Conservation (phyloP, 2,888 invertebrate species). For the Smittia aterrima region DNA sequence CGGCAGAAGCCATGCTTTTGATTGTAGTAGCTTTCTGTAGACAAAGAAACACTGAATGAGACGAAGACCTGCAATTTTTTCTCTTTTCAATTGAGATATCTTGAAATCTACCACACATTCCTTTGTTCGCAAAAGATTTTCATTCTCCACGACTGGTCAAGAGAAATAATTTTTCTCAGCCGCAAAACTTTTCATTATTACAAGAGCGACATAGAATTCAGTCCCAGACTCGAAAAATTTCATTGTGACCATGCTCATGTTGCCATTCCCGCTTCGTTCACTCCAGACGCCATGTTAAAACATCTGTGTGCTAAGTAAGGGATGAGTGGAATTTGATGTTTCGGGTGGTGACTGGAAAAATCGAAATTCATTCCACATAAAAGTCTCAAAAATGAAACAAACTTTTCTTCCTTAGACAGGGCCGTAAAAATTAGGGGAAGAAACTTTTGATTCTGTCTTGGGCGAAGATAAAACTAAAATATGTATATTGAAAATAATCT, state of each 20-base stretch:
- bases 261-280: neutral
- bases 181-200: neutral
- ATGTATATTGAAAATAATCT: conserved; percentile 4
- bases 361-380: conserved; percentile 17
- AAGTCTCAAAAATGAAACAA: conserved; percentile 21
- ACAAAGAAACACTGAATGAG: neutral
- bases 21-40: neutral
- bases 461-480: neutral
- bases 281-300: conserved; percentile 39
- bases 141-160: neutral
- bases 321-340: conserved; percentile 6
- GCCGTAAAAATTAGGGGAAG: neutral
- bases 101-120: too few species aligned
- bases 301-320: conserved; percentile 12
- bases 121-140: neutral
- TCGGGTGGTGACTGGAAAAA: conserved; percentile 16
- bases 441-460: neutral
- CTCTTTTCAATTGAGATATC: neutral
- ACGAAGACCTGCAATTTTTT: neutral
- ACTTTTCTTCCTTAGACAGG: neutral
- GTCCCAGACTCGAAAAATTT: conserved; percentile 18
- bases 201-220: conserved; percentile 15
- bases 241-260: conserved; percentile 21
- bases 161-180: neutral
- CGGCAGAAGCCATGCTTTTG: neutral